Percentiles rank a stretch among this genome's conserved stretches.
phyloP scores from a whole-genome alignment of 2,888 invertebrate genomes.

The Gisinianus flammeolus region DNA sequence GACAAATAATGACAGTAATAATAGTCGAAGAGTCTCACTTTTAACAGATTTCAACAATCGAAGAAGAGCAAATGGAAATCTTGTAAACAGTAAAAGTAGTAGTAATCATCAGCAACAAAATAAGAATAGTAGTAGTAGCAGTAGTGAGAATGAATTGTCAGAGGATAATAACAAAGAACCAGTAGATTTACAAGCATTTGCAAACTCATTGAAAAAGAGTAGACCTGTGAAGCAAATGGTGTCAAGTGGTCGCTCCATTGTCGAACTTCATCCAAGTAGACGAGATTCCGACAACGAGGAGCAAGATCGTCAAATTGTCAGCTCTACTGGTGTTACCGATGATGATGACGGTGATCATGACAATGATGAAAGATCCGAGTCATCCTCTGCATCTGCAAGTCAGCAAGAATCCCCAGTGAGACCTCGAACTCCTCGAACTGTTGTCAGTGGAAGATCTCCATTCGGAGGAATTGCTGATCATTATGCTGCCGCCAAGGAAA shows the following conservation, averaged over 20 bases:
- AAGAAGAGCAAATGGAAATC: conserved; percentile 1
- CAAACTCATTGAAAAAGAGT: conserved; percentile 54
- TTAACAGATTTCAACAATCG: conserved; percentile 38
- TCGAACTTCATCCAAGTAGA: neutral
- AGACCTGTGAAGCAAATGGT: conserved; percentile 51
- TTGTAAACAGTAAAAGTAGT: neutral
- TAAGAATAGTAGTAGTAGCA: conserved; percentile 20
- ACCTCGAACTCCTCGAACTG: conserved; percentile 38
- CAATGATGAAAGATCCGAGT: conserved; percentile 49
- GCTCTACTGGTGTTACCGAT: conserved; percentile 13
- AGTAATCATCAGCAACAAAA: neutral
- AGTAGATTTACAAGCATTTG: conserved; percentile 52
- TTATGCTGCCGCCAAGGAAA: conserved; percentile 59
- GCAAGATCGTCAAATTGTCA: neutral
- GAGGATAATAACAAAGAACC: conserved; percentile 1
- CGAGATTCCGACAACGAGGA: neutral
- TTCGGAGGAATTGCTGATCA: conserved; percentile 59
- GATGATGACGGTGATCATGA: conserved; percentile 48
- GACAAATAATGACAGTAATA: conserved; percentile 43
- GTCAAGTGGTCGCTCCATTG: neutral
- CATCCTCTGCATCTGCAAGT: conserved; percentile 20
- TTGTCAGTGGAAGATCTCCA: conserved; percentile 48
- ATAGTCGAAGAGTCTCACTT: conserved; percentile 25
- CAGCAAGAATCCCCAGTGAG: conserved; percentile 22
- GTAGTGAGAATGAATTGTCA: conserved; percentile 32